Conservation (phyloP, 64 coral and sea anemone genomes). For the Montipora efflorescens region DNA sequence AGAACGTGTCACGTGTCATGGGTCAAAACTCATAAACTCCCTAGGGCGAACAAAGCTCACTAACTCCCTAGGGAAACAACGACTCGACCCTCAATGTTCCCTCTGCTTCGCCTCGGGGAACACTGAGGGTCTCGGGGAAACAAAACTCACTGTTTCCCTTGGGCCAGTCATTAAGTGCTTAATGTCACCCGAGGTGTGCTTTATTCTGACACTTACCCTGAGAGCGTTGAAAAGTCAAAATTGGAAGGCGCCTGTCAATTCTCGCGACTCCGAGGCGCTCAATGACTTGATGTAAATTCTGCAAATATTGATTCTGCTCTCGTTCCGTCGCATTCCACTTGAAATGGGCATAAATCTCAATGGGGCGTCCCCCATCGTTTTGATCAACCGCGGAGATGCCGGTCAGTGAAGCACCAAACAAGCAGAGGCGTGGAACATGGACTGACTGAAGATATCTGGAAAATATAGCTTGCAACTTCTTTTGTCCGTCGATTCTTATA, state of each 20-base stretch:
- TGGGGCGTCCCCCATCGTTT: neutral
- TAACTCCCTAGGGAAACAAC: too few species aligned
- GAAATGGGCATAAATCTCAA: constrained; percentile 59
- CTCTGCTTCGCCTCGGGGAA: too few species aligned
- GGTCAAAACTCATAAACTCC: too few species aligned
- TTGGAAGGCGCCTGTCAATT: neutral
- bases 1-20: too few species aligned
- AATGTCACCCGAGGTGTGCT: too few species aligned
- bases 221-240: neutral
- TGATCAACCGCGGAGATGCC: constrained; percentile 29
- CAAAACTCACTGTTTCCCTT: too few species aligned
- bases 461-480: neutral
- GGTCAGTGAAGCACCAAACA: constrained; percentile 47
- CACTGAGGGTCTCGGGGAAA: too few species aligned
- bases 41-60: too few species aligned
- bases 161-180: too few species aligned
- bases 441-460: neutral
- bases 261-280: neutral
- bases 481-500: constrained; percentile 12
- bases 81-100: too few species aligned
- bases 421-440: neutral
- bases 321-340: constrained; percentile 28
- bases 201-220: neutral
- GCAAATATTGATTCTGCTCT: constrained; percentile 28
- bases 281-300: neutral